Conservation (phyloP, 2,797 vertebrate genomes). For the Pelodytes ibericus region DNA sequence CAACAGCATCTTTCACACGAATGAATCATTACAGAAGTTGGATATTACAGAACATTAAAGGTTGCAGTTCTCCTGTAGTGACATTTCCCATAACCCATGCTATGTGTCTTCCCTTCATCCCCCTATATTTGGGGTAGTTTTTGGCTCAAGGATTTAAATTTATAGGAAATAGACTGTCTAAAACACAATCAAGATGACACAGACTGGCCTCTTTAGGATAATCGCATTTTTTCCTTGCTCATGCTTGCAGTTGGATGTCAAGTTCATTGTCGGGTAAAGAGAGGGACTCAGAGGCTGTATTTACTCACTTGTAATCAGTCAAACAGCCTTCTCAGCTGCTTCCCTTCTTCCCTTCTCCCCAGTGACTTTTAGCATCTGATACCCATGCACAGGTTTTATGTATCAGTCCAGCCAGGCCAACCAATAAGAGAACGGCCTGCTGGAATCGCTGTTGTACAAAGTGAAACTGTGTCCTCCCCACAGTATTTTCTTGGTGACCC, state of each 20-base stretch:
- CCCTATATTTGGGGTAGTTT: constrained; percentile 69
- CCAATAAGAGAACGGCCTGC: constrained; percentile 62
- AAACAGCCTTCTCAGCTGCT: constrained; percentile 69
- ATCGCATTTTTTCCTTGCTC: constrained; percentile 58
- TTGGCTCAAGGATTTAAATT: constrained; percentile 59
- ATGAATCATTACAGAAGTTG: constrained; percentile 58
- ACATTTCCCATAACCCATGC: constrained; percentile 66
- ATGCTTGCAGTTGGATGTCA: constrained; percentile 69
- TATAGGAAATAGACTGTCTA: constrained; percentile 59
- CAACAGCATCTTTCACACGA: not conserved
- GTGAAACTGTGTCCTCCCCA: constrained; percentile 67
- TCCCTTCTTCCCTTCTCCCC: constrained; percentile 62
- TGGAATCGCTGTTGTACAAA: constrained; percentile 65
- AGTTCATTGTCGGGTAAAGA: constrained; percentile 67
- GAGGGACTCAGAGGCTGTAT: constrained; percentile 69
- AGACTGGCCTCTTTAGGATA: constrained; percentile 62
- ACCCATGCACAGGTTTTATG: constrained; percentile 46
- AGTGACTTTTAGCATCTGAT: constrained; percentile 59
- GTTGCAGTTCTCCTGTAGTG: constrained; percentile 71
- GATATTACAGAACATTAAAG: constrained; percentile 62
- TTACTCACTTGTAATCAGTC: constrained; percentile 57
- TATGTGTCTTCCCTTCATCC: constrained; percentile 72
- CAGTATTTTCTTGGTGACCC: constrained; percentile 59
- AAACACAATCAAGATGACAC: constrained; percentile 58
- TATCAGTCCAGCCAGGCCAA: constrained; percentile 64